Evolutionary conservation across 2,797 vertebrate genomes (phyloP), one percentile per base, ranked within the genome.

Genomic region (Labeo calbasu): DNA sequence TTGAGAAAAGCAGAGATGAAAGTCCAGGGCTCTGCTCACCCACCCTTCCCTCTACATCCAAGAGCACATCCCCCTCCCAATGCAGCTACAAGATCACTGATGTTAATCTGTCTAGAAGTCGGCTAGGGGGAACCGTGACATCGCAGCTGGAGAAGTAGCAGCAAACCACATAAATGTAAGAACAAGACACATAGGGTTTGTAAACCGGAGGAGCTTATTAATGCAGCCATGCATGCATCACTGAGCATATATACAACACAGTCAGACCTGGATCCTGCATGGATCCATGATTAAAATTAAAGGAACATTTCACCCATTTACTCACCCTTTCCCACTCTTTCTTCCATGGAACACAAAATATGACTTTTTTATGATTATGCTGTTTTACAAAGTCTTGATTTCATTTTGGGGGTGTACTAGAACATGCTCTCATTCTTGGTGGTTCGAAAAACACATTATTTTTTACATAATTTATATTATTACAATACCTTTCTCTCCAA

Each of bases 21-120:
- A 84, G 59, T 69, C 23, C 43, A 65, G 36, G 19, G 55, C 43
- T 78, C 59, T 50, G 59, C 77, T 55, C 50, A 68, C 25, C 72
- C 50, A 32, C 17, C 50, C 25, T 53, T 55, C 50, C 43, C 21
- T 73, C 55, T 17, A 46, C 43, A 73, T 19, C 28, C 19, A 79
- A 77, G 72, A 84, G 87, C 65, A 83, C 82, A 79, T 61, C 86
- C 86, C 86, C 82, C 78, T 79, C 79, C 57, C 77, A 75, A 73
- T 69, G 73, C 75, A 72, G 78, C 43, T 68, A 75, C 79, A 57
- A 76, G 59, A 70, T 65, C 83, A 66, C 25, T 89, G 84, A 89
- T 86, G 84, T 69, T 86, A 75, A 86, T 87, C 84, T 86, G 71
- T 48, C 77, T 77, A 86, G 86, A 86, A 82, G 77, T 78, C 50